A percentile compares a stretch with the other conserved stretches of the same genome.
Evolutionary conservation across 2,888 invertebrate genomes (phyloP).

Genomic region (Xylocampa areola): DNA sequence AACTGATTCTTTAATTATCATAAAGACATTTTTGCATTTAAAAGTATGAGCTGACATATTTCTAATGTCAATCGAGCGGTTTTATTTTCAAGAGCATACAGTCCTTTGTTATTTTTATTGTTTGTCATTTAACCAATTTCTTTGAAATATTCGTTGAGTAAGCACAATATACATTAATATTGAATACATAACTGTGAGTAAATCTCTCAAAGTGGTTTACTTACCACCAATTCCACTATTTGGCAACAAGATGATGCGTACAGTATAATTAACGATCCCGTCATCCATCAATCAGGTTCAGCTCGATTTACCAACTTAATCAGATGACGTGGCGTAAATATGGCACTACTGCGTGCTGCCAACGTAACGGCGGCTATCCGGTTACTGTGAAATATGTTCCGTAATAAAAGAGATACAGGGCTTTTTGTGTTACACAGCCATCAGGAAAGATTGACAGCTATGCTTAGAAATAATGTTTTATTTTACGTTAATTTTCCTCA

Average conservation of each 20-base stretch:
- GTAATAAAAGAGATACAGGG: conserved; percentile 41
- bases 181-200: neutral
- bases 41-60: no score
- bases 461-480: neutral
- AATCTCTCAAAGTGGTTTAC: conserved; percentile 14
- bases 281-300: conserved; percentile 75
- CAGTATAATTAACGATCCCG: conserved; percentile 70
- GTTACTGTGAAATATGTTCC: conserved; percentile 53
- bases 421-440: conserved; percentile 16
- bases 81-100: no score
- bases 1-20: no score
- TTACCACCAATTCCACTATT: conserved; percentile 36
- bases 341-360: conserved; percentile 23
- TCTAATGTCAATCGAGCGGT: no score
- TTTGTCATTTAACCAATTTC: no score
- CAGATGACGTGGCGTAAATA: conserved; percentile 73
- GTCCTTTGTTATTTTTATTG: no score
- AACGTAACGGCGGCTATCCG: conserved; percentile 44
- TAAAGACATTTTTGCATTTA: no score
- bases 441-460: conserved; percentile 4
- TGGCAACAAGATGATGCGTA: conserved; percentile 43
- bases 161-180: no score
- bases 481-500: neutral
- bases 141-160: neutral
- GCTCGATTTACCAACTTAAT: conserved; percentile 80